These are phyloP conservation scores for Lepidurus couesii DNA, from an alignment of 1,140 invertebrate species.

Conservation along the genomic window DNA sequence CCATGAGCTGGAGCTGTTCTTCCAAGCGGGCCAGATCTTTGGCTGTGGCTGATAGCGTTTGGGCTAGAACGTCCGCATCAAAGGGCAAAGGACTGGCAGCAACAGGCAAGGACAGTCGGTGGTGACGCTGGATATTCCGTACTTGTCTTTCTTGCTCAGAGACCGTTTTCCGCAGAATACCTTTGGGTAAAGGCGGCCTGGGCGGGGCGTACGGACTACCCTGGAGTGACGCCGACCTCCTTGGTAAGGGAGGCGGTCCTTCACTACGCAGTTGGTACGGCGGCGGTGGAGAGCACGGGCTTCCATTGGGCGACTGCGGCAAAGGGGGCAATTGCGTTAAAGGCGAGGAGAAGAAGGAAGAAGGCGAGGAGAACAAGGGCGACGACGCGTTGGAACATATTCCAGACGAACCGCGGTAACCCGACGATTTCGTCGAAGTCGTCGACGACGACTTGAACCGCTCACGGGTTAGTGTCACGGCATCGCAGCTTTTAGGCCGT, in stretches of 20 bases:
- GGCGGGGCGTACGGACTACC: constrained; percentile 55
- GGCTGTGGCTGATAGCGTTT: constrained; percentile 19
- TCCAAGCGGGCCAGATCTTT: neutral
- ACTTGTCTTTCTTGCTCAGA: constrained; percentile 39
- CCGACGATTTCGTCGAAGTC: constrained; percentile 54
- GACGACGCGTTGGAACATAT: constrained; percentile 61
- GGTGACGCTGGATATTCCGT: constrained; percentile 24
- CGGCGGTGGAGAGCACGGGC: constrained; percentile 26
- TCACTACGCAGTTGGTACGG: constrained; percentile 28
- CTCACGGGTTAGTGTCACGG: constrained; percentile 41
- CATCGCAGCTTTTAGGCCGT: constrained; percentile 38
- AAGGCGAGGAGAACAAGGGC: constrained; percentile 39
- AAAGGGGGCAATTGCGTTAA: neutral
- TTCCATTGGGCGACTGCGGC: neutral
- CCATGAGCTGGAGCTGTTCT: constrained; percentile 14
- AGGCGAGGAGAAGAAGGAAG: neutral
- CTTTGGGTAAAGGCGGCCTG: constrained; percentile 62
- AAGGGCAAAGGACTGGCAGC: neutral
- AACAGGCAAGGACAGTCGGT: constrained; percentile 20
- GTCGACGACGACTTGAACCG: constrained; percentile 60
- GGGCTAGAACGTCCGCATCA: neutral
- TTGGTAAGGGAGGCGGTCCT: constrained; percentile 52
- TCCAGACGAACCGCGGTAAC: constrained; percentile 76
- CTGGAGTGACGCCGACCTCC: constrained; percentile 58
- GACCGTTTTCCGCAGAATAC: constrained; percentile 56